Evolutionary conservation across 2,888 invertebrate genomes (phyloP).

Genomic region (Ophion ellenae): DNA sequence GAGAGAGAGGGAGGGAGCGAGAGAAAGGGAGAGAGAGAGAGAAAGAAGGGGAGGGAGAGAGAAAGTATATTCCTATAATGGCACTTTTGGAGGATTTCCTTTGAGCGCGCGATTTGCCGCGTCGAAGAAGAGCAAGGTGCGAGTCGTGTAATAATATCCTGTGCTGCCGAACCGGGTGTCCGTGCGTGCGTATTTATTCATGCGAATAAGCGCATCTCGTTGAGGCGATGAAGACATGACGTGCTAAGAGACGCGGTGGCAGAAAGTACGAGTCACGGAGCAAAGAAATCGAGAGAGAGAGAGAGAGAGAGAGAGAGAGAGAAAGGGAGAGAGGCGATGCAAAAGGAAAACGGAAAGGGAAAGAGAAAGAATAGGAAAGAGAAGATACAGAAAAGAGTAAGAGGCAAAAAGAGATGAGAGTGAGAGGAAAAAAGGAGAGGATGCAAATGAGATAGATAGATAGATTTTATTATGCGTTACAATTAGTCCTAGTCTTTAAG

Average conservation of each 20-base stretch:
- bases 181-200: neutral
- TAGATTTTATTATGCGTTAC: too few species aligned
- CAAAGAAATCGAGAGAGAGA: neutral
- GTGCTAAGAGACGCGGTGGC: constrained; percentile 18
- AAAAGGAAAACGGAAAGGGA: too few species aligned
- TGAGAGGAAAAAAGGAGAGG: too few species aligned
- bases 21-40: neutral
- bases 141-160: constrained; percentile 41
- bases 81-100: constrained; percentile 44
- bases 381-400: too few species aligned
- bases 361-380: too few species aligned
- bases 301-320: constrained; percentile 55
- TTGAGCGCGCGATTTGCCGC: constrained; percentile 48
- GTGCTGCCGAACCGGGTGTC: constrained; percentile 19
- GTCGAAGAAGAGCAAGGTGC: constrained; percentile 62
- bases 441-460: too few species aligned
- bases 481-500: too few species aligned
- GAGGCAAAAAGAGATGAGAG: too few species aligned
- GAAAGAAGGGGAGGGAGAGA: constrained; percentile 1
- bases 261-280: constrained; percentile 32
- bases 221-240: constrained; percentile 21
- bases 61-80: constrained; percentile 46
- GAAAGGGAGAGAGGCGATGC: constrained; percentile 43
- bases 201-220: constrained; percentile 6
- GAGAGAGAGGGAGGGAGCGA: neutral